Conservation (phyloP, 2,797 vertebrate species). For the Pitangus sulphuratus region DNA sequence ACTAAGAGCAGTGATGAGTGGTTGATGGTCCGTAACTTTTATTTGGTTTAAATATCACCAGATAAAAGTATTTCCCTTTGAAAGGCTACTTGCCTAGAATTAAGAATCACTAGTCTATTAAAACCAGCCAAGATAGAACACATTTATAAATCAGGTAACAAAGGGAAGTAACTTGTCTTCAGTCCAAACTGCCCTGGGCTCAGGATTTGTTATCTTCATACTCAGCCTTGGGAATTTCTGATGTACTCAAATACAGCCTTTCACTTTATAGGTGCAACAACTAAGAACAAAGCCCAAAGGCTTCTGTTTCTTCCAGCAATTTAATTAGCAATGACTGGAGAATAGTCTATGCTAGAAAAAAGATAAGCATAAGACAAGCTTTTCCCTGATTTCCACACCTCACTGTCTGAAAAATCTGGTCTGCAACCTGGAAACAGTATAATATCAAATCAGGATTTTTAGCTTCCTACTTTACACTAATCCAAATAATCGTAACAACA, state of each 20-base stretch:
- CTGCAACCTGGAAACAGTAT: background rate
- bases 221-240: background rate
- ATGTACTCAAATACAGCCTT: background rate
- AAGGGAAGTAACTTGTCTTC: background rate
- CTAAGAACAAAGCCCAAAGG: background rate
- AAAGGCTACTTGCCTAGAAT: background rate
- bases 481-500: background rate
- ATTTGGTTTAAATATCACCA: background rate
- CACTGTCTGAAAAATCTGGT: background rate
- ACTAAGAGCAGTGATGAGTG: background rate
- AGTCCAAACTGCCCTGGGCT: background rate
- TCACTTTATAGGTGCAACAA: background rate
- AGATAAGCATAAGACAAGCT: background rate
- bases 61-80: background rate
- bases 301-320: background rate
- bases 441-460: background rate
- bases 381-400: background rate
- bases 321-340: background rate
- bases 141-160: fast-evolving
- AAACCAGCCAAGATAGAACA: background rate
- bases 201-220: background rate
- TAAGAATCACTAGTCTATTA: background rate
- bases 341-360: background rate
- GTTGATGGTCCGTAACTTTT: background rate
- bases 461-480: background rate